Conservation (phyloP, 2,797 vertebrate species). For the Protosalanx chinensis region DNA sequence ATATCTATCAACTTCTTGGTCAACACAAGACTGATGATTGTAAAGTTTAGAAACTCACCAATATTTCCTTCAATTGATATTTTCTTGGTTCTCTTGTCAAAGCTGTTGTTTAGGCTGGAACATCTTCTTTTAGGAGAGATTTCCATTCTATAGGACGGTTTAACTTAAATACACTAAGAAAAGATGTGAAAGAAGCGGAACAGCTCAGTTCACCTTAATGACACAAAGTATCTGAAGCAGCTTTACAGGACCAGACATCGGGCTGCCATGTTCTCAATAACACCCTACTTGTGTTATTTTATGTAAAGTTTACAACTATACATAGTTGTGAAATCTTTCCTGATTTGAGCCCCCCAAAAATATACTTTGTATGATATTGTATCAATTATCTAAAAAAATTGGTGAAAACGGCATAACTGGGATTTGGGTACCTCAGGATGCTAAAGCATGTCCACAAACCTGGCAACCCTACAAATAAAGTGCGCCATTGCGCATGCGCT, state of each 20-base stretch:
- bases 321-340: neutral
- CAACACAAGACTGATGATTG: neutral
- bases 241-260: neutral
- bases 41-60: constrained; percentile 66
- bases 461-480: neutral
- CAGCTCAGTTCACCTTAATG: no score
- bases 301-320: neutral
- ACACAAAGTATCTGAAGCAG: no score
- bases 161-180: neutral
- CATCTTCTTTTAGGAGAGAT: constrained; percentile 68
- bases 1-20: no score
- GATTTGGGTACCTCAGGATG: neutral
- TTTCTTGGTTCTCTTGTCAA: constrained; percentile 71
- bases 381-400: neutral
- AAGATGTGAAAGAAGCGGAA: neutral
- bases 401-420: neutral
- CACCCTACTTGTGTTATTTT: neutral
- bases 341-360: neutral
- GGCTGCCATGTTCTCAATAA: neutral
- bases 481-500: constrained; percentile 6
- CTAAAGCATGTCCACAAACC: neutral
- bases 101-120: constrained; percentile 58
- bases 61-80: constrained; percentile 84
- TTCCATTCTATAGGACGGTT: constrained; percentile 51
- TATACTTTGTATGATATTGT: neutral